Evolutionary conservation across 2,113 vertebrate species (phyloP), one percentile per base, ranked within the genome.

Genomic region (Crocuta crocuta): DNA sequence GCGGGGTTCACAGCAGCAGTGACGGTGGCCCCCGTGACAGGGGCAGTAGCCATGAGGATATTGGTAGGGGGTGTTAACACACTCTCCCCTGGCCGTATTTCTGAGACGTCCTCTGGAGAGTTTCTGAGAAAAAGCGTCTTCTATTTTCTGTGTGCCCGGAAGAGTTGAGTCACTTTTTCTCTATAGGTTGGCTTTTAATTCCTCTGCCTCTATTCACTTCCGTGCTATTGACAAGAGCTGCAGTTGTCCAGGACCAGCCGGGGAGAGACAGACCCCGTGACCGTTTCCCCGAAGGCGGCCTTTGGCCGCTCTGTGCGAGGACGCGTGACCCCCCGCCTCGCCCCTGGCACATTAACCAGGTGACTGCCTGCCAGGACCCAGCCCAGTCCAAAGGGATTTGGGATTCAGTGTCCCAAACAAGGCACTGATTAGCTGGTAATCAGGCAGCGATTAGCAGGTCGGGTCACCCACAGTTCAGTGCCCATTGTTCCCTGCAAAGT

Each of bases 361-460:
- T 98, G 98, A 97, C 98, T 76, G 2, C 95, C 95, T 89, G 82
- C 93, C 96, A 97, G 94, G 98, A 88, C 2, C 89, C 98, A 98
- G 98, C 98, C 73, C 35, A 96, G 98, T 98, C 86, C 97, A 99
- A 97, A 97, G 98, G 90, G 98, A 98, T 96, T 98, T 98, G 98
- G 98, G 98, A 98, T 98, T 89, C 87, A 93, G 55, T 96, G 98
- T 98, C 97, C 97, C 97, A 98, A 99, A 98, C 98, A 98, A 98
- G 99, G 97, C 98, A 82, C 98, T 98, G 99, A 99, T 99, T 99
- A 99, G 99, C 95, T 98, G 96, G 97, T 98, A 98, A 99, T 98
- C 99, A 99, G 98, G 92, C 50, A 96, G 98, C 0, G 98, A 99
- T 99, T 99, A 99, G 98, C 98, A 98, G 98, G 98, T 82, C 53